Evolutionary conservation across 2,113 vertebrate genomes (phyloP).

Genomic region (Pogonocichla stellata): DNA sequence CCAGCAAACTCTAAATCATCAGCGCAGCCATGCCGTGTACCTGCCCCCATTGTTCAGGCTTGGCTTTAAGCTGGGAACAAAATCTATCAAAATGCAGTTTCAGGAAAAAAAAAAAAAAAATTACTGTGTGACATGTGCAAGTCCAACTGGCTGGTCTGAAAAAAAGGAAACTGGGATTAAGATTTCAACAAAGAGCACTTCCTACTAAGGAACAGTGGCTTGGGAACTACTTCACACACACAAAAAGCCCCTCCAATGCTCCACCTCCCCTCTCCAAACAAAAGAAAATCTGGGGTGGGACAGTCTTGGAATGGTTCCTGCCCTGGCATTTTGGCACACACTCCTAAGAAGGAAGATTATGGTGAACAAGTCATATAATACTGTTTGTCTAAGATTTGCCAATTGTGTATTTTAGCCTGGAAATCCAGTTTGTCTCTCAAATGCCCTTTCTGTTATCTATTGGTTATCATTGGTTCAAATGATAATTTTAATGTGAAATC

Average conservation of each 20-base stretch:
- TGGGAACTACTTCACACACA: background rate
- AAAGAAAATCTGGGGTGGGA: background rate
- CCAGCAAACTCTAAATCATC: conserved; percentile 55
- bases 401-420: background rate
- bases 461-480: background rate
- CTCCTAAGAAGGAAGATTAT: background rate
- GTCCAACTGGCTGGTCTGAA: background rate
- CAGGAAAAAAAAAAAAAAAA: conserved; percentile 34
- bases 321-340: background rate
- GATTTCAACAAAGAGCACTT: background rate
- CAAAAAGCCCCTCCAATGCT: background rate
- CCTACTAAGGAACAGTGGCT: background rate
- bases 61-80: conserved; percentile 43
- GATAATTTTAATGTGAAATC: background rate
- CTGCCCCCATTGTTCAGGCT: conserved; percentile 32
- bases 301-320: background rate
- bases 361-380: background rate
- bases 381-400: background rate
- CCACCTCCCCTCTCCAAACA: background rate
- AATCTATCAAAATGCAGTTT: conserved; percentile 29
- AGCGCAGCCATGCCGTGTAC: background rate
- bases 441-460: background rate
- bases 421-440: background rate
- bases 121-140: background rate
- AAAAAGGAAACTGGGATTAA: background rate